phyloP scores from a whole-genome alignment of 2,888 invertebrate genomes.

The Diploptera punctata region DNA sequence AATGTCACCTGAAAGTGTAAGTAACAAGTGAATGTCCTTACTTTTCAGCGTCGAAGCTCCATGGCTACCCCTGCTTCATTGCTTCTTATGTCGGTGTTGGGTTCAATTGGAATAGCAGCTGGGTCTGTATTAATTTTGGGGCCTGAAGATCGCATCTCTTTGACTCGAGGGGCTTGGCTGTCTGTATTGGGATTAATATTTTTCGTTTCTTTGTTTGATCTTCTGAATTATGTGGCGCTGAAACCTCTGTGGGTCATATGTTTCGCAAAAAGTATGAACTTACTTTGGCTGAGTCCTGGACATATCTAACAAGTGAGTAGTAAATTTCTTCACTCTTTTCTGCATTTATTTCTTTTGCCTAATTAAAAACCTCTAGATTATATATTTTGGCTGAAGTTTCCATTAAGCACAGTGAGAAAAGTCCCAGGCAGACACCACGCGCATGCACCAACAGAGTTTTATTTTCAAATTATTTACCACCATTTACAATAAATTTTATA shows the following conservation, averaged over 20 bases:
- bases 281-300: slow-evolving; percentile 70
- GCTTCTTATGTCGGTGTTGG: slow-evolving; percentile 54
- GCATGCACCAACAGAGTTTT: too few relatives aligned
- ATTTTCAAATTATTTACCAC: too few relatives aligned
- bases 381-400: too few relatives aligned
- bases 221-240: slow-evolving; percentile 66
- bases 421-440: too few relatives aligned
- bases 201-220: slow-evolving; percentile 70
- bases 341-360: too few relatives aligned
- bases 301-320: slow-evolving; percentile 75
- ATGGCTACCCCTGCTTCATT: slow-evolving; percentile 47
- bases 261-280: slow-evolving; percentile 70
- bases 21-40: slow-evolving; percentile 13
- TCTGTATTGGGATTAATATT: slow-evolving; percentile 70
- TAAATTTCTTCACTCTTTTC: too few relatives aligned
- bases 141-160: slow-evolving; percentile 62
- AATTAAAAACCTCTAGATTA: too few relatives aligned
- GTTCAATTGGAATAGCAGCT: slow-evolving; percentile 55
- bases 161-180: slow-evolving; percentile 65
- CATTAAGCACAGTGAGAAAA: too few relatives aligned
- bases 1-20: not conserved
- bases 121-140: slow-evolving; percentile 58
- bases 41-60: slow-evolving; percentile 35
- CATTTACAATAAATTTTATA: too few relatives aligned
- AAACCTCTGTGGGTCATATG: slow-evolving; percentile 64